Evolutionary conservation across 1,140 invertebrate genomes (phyloP).

Genomic region (Aphaenogaster ashmeadi): DNA sequence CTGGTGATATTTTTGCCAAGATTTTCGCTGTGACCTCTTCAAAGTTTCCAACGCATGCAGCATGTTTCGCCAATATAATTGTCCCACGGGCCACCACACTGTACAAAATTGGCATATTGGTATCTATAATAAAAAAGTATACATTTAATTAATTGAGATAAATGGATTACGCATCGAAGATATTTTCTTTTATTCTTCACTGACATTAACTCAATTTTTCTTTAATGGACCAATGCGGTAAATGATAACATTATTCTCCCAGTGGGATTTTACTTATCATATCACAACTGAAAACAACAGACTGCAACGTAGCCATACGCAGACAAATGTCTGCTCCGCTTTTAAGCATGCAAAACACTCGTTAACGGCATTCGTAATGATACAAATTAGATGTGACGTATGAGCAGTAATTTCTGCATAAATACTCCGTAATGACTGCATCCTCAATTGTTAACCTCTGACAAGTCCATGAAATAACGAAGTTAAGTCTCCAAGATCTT

Average conservation of each 20-base stretch:
- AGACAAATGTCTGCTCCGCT: not conserved
- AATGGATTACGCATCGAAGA: not conserved
- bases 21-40: constrained; percentile 97
- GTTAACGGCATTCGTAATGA: not conserved
- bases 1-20: constrained; percentile 93
- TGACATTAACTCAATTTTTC: not conserved
- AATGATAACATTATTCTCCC: constrained; percentile 26
- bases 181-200: not conserved
- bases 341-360: constrained; percentile 4
- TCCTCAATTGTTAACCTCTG: constrained; percentile 58
- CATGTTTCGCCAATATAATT: constrained; percentile 96
- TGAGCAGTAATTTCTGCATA: not conserved
- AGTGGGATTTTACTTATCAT: constrained; percentile 58
- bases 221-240: not conserved
- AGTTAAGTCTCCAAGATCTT: not conserved
- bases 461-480: not conserved
- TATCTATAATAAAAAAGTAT: constrained; percentile 67
- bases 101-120: constrained; percentile 94
- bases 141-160: not conserved
- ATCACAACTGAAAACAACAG: constrained; percentile 34
- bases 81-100: constrained; percentile 95
- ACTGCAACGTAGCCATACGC: not conserved
- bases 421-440: not conserved
- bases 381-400: not conserved
- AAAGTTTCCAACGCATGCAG: constrained; percentile 97